Base-by-base conservation (phyloP, 2,113 vertebrate species). In the Aramus guarauna region DNA sequence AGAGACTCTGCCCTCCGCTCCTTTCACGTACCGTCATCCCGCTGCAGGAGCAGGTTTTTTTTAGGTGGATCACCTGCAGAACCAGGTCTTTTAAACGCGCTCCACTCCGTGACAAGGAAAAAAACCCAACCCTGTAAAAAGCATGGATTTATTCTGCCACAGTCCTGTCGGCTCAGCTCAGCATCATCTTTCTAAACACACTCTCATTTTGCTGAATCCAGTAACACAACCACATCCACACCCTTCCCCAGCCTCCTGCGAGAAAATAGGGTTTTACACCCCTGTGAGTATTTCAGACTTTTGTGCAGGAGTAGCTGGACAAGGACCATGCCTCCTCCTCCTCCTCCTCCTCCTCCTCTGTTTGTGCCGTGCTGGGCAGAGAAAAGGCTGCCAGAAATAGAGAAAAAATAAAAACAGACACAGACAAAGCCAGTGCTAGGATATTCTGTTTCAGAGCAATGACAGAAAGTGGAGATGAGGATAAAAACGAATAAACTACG, bases 381-480 rank as follows among this genome's bases (percentile, higher is more conserved):
- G 58, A 58, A 91, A 73, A 76, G 17, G 41, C 78, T 45, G 45
- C 80, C 91, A 89, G 77, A 64, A 80, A 53, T 4, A 19, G 4
- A 91, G 47, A 53, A 73, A 55, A 71, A 34, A 66, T n/a, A 80
- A 83, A 88, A 90, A 1, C 56, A 74, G 59, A 62, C 55, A n/a
- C 41, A 74, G 82, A 80, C 75, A 63, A 86, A 95, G 43, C 41
- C 79, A 62, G 62, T 11, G 74, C 53, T 52, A 39, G 50, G 87
- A 32, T 93, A n/a, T 92, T 79, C 55, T 56, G 59, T 80, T 94
- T 86, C 88, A 88, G 55, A 94, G 64, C 50, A 69, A 50, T 4
- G 63, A 77, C 48, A 80, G 66, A 45, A 74, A 77, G 85, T 5
- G 55, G 47, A 73, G 76, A 48, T 75, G 89, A 74, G 76, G 45